These are phyloP conservation scores for Paraplagusia blochii DNA, from an alignment of 2,113 vertebrate genomes.

Conservation along the genomic window DNA sequence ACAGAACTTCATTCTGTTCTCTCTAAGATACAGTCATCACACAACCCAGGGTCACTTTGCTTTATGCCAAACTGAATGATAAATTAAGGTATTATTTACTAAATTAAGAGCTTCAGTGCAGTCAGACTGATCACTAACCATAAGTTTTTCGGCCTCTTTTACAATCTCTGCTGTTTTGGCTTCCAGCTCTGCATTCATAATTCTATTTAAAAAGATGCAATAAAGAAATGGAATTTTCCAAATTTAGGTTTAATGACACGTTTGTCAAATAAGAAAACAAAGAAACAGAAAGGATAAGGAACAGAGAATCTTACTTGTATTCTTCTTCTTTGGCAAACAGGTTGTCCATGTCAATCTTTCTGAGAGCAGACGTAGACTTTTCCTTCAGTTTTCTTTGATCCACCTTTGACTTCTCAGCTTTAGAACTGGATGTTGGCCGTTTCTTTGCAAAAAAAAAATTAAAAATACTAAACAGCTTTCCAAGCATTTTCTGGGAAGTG, in stretches of 20 bases:
- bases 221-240: background rate
- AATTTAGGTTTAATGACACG: background rate
- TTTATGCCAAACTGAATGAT: too few relatives aligned
- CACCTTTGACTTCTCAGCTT: slow-evolving; percentile 30
- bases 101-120: too few relatives aligned
- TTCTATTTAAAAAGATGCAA: slow-evolving; percentile 63
- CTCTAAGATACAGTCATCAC: slow-evolving; percentile 65
- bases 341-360: slow-evolving; percentile 50
- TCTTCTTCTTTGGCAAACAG: slow-evolving; percentile 81
- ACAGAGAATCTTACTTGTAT: slow-evolving; percentile 79
- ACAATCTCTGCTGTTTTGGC: slow-evolving; percentile 88
- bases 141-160: slow-evolving; percentile 84
- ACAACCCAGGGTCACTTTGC: background rate
- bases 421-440: slow-evolving; percentile 21
- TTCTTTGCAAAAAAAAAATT: slow-evolving; percentile 55
- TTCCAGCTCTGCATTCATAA: slow-evolving; percentile 90
- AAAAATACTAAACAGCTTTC: slow-evolving; percentile 6
- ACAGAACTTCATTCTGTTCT: slow-evolving; percentile 77
- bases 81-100: too few relatives aligned
- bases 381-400: slow-evolving; percentile 15
- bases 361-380: slow-evolving; percentile 44
- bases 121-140: slow-evolving; percentile 75
- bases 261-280: background rate
- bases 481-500: too few relatives aligned
- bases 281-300: background rate